Percentiles rank a stretch among this genome's conserved stretches.
These are phyloP conservation scores for Epistrophe grossulariae DNA, from an alignment of 2,888 invertebrate genomes.

Conservation along the genomic window DNA sequence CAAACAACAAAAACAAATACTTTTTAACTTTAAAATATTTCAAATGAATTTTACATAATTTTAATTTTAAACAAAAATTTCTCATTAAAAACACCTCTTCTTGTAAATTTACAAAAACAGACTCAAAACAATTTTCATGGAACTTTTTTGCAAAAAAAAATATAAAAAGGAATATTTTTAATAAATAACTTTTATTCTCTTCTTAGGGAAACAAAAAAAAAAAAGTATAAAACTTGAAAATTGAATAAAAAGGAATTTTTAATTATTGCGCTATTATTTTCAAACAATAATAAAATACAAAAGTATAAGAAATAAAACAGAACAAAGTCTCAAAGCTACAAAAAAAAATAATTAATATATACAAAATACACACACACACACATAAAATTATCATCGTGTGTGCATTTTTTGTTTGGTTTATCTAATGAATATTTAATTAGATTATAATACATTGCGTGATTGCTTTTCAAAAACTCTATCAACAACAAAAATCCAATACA, in stretches of 20 bases:
- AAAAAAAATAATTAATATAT: too few species aligned
- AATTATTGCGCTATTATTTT: background rate
- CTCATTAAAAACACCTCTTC: background rate
- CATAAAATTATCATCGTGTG: background rate
- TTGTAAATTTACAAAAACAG: background rate
- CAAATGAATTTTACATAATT: background rate
- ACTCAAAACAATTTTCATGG: background rate
- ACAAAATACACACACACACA: background rate
- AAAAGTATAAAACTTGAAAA: background rate
- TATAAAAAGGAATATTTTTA: background rate
- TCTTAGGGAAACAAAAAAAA: background rate
- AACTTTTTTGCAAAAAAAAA: background rate
- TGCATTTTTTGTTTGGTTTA: background rate
- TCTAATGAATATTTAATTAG: slow-evolving; percentile 37
- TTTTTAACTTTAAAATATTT: background rate
- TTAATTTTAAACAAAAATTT: background rate
- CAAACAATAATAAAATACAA: background rate
- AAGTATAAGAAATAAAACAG: background rate
- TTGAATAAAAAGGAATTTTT: background rate
- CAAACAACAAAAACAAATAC: background rate
- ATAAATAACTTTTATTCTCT: background rate
- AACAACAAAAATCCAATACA: slow-evolving; percentile 8
- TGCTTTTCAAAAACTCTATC: slow-evolving; percentile 16
- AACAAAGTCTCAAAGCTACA: background rate
- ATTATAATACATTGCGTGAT: slow-evolving; percentile 24